phyloP scores from a whole-genome alignment of 2,113 vertebrate genomes.

The Cyphomyrus plagiostoma region DNA sequence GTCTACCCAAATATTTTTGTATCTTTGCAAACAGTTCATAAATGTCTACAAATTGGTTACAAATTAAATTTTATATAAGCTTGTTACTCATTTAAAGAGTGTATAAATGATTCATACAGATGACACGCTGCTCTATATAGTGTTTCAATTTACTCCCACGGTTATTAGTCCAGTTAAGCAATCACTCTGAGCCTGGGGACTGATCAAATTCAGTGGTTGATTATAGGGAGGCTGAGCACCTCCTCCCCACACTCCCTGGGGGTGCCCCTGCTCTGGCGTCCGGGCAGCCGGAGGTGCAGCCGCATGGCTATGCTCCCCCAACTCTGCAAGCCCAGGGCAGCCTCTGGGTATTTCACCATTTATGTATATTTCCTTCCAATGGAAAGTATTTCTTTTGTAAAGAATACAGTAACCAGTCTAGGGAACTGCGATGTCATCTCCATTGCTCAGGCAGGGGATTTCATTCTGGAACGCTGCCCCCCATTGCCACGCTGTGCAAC shows the following conservation, averaged over 20 bases:
- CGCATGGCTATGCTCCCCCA: background rate
- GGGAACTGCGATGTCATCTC: background rate
- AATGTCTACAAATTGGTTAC: background rate
- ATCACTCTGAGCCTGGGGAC: background rate
- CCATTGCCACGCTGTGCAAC: background rate
- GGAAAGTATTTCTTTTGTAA: background rate
- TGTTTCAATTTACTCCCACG: background rate
- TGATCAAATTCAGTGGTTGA: background rate
- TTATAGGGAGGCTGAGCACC: background rate
- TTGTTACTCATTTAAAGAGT: background rate
- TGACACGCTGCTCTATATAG: background rate
- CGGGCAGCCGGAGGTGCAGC: no score
- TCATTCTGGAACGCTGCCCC: background rate
- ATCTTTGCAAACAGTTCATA: background rate
- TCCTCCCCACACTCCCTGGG: background rate
- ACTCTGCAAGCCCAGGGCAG: background rate
- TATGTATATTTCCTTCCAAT: background rate
- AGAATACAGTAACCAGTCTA: background rate
- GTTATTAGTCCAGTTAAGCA: background rate
- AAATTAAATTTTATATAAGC: background rate
- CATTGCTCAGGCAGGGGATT: background rate
- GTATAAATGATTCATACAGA: background rate
- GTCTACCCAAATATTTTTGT: background rate
- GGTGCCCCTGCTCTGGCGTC: background rate
- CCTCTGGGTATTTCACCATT: background rate